phyloP scores from a whole-genome alignment of 2,113 vertebrate species.

The Rhinolophus ferrumequinum region DNA sequence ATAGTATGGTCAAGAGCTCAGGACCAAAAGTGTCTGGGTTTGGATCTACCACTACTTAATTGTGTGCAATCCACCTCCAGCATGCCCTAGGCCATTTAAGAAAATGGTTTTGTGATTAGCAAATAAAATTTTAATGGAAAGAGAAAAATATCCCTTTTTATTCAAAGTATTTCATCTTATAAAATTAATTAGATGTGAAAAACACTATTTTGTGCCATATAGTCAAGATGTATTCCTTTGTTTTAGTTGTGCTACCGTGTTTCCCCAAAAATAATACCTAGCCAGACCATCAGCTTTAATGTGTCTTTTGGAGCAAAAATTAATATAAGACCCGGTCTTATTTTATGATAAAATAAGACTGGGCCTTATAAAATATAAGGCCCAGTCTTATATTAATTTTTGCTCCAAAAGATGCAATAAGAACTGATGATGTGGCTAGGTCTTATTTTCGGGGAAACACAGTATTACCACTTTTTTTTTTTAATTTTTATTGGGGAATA shows the following conservation, averaged over 20 bases:
- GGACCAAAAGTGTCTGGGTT: background rate
- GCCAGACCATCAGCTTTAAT: no score
- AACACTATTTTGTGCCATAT: background rate
- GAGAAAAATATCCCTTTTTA: background rate
- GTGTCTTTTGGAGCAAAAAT: no score
- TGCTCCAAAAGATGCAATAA: no score
- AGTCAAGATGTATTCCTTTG: background rate
- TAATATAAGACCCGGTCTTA: no score
- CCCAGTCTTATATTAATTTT: no score
- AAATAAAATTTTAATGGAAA: background rate
- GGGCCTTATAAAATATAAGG: no score
- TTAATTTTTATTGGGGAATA: no score
- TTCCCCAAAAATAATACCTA: no score
- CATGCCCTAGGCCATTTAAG: background rate
- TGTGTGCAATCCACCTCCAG: background rate
- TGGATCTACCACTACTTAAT: background rate
- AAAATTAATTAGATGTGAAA: slow-evolving; percentile 1
- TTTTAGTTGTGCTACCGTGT: background rate
- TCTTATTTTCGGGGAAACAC: no score
- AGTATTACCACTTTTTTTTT: no score
- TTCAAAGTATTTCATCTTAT: slow-evolving; percentile 1
- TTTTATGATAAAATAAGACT: no score
- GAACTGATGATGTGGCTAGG: no score
- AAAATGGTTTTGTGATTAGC: background rate
- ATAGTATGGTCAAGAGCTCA: background rate